A percentile compares a stretch with the other conserved stretches of the same genome.
Conservation (phyloP, 2,888 invertebrate genomes). For the Alloscopus bannaensis region DNA sequence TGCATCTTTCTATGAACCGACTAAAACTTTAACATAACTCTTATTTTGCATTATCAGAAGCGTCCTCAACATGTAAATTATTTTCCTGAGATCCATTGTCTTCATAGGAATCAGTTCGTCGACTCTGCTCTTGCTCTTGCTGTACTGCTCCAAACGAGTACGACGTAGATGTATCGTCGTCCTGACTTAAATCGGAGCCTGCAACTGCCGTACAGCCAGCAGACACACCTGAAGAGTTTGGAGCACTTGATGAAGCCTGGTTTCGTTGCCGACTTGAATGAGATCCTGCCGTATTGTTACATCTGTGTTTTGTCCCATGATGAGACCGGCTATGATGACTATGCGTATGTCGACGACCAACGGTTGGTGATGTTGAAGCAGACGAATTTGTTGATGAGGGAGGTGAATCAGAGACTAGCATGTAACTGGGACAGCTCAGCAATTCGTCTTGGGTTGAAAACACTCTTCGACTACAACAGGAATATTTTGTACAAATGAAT, state of each 20-base stretch:
- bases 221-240: neutral
- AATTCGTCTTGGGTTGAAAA: slow-evolving; percentile 71
- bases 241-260: slow-evolving; percentile 11
- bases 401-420: slow-evolving; percentile 71
- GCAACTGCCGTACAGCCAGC: neutral
- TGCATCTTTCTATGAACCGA: neutral
- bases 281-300: slow-evolving; percentile 4
- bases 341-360: slow-evolving; percentile 49
- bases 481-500: too few species aligned
- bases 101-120: slow-evolving; percentile 5
- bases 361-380: slow-evolving; percentile 72
- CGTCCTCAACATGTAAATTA: slow-evolving; percentile 14
- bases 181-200: too few species aligned
- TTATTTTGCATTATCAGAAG: slow-evolving; percentile 31
- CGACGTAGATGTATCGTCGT: too few species aligned
- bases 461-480: slow-evolving; percentile 67
- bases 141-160: neutral
- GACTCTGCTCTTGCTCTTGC: slow-evolving; percentile 9
- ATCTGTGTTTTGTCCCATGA: slow-evolving; percentile 42
- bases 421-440: slow-evolving; percentile 71
- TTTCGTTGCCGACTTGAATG: slow-evolving; percentile 60
- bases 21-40: neutral
- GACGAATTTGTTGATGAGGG: slow-evolving; percentile 66
- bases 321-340: slow-evolving; percentile 52
- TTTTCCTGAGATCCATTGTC: slow-evolving; percentile 3